Percentiles rank a stretch among this genome's conserved stretches.
These are phyloP conservation scores for Nomada hirtipes DNA, from an alignment of 2,888 invertebrate species.

Conservation along the genomic window DNA sequence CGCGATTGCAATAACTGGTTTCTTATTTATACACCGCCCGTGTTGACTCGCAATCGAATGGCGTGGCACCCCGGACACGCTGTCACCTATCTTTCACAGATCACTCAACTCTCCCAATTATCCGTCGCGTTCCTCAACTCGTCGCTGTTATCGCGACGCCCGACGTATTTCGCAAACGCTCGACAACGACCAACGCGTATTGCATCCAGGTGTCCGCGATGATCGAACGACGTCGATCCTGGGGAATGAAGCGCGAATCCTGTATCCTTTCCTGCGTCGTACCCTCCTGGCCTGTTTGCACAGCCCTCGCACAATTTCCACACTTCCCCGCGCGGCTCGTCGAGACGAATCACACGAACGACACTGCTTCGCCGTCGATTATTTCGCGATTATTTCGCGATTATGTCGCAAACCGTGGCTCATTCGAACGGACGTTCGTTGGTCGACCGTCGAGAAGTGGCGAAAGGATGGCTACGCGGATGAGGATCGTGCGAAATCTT, in stretches of 20 bases:
- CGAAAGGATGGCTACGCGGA: not conserved
- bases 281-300: not conserved
- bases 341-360: too few relatives aligned
- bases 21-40: conserved; percentile 30
- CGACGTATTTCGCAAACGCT: not conserved
- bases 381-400: too few relatives aligned
- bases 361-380: too few relatives aligned
- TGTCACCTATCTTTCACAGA: not conserved
- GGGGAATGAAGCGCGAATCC: not conserved
- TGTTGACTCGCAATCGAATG: not conserved
- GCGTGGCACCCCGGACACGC: not conserved
- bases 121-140: not conserved
- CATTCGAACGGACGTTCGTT: not conserved
- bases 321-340: too few relatives aligned
- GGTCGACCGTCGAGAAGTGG: not conserved
- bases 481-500: conserved; percentile 7
- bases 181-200: not conserved
- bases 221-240: too few relatives aligned
- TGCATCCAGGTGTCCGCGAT: too few relatives aligned
- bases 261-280: not conserved
- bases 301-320: not conserved
- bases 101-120: conserved; percentile 22
- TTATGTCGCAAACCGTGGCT: too few relatives aligned
- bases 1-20: conserved; percentile 11
- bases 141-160: not conserved